Evolutionary conservation across 2,888 invertebrate genomes (phyloP).

Genomic region (Watsonalla cultraria): DNA sequence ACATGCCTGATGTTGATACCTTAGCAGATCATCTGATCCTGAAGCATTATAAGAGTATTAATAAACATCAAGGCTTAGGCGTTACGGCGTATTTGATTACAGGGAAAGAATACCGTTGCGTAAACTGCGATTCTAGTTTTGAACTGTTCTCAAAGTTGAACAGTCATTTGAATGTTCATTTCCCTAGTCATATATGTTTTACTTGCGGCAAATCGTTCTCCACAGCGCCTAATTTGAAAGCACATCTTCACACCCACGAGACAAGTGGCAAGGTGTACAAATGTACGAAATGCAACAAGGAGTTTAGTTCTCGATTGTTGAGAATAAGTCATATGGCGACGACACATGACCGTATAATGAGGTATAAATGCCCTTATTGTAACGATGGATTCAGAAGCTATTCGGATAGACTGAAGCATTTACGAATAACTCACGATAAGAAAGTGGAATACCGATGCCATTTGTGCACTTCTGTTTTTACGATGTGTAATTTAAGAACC

Average conservation of each 20-base stretch:
- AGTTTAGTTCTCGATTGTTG: slow-evolving; percentile 37
- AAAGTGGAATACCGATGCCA: slow-evolving; percentile 59
- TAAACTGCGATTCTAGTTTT: slow-evolving; percentile 47
- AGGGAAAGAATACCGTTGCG: slow-evolving; percentile 43
- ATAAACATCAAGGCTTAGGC: slow-evolving; percentile 43
- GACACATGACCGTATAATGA: slow-evolving; percentile 38
- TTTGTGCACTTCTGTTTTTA: slow-evolving; percentile 55
- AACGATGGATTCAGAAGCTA: slow-evolving; percentile 55
- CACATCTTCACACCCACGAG: slow-evolving; percentile 52
- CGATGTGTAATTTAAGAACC: slow-evolving; percentile 52
- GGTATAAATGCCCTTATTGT: slow-evolving; percentile 46
- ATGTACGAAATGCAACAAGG: slow-evolving; percentile 51
- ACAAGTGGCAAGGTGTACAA: slow-evolving; percentile 26
- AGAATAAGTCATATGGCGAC: slow-evolving; percentile 44
- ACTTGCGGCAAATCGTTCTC: slow-evolving; percentile 63
- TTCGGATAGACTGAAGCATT: slow-evolving; percentile 42
- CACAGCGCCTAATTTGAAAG: slow-evolving; percentile 42
- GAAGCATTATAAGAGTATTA: slow-evolving; percentile 47
- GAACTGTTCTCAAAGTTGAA: slow-evolving; percentile 57
- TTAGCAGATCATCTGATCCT: slow-evolving; percentile 48
- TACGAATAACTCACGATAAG: slow-evolving; percentile 45
- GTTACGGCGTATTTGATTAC: slow-evolving; percentile 50
- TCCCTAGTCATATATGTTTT: slow-evolving; percentile 60
- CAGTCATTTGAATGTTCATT: slow-evolving; percentile 61
- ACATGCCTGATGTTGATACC: slow-evolving; percentile 34